Evolutionary conservation across 1,140 invertebrate species (phyloP), one percentile per base, ranked within the genome.

Genomic region (Anadara kagoshimensis): DNA sequence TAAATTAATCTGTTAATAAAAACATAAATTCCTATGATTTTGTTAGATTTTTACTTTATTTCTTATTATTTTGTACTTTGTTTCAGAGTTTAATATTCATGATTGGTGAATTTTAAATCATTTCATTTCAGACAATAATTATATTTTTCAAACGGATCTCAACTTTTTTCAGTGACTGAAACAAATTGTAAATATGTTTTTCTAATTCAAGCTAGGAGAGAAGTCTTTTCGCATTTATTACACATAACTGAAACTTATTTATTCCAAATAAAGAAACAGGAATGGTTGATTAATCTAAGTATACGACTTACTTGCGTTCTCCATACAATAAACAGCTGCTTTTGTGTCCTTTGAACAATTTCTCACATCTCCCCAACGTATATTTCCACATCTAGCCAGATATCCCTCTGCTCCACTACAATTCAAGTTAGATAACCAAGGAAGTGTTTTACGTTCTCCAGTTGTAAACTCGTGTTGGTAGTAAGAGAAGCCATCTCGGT

Each of bases 401-500:
- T 69, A 81, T n/a, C 65, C 69, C 63, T 80, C 83, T 57, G 69
- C 73, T 59, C 83, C 82, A 36, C 66, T 78, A 73, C 74, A 83
- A 62, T 75, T 74, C 56, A 81, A 58, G 51, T 80, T 74, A 18
- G 78, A 75, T 65, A 85, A 63, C 82, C 80, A 78, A 36, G 73
- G 75, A 43, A 82, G 29, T 63, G 71, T 73, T 58, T 76, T 29
- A 43, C 70, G 29, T 62, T 59, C 49, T 41, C 62, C 70, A 20
- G 51, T 20, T 2, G 49, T 70, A 66, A 67, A 78, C 47, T 79
- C 73, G 53, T 80, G 73, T 51, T 78, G 68, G 36, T 70, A 76
- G 45, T 83, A 85, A 11, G 81, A 75, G 43, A 80, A 78, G 1
- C 84, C 84, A 45, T 82, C 83, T 22, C 66, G 69, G 54, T 75